Percentiles rank a stretch among this genome's conserved stretches.
Conservation (phyloP, 1,140 invertebrate genomes). For the Temnothorax longispinosus region DNA sequence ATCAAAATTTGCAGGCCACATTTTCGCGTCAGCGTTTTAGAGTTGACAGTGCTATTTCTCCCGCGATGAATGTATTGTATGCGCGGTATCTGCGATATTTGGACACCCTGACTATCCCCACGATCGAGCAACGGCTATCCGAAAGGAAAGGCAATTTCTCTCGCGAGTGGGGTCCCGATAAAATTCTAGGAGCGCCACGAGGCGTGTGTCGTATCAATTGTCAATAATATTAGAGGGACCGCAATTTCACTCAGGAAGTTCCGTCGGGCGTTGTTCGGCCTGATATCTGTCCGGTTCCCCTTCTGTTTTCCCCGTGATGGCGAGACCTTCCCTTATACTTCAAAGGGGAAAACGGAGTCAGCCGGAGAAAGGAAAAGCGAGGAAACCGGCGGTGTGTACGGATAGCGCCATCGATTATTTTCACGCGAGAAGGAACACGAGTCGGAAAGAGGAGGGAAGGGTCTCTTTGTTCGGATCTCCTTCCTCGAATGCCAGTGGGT, state of each 20-base stretch:
- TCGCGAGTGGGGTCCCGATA: constrained; percentile 49
- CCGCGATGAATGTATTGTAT: neutral
- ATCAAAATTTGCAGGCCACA: neutral
- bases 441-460: neutral
- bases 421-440: constrained; percentile 60
- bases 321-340: constrained; percentile 21
- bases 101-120: neutral
- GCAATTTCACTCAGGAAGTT: constrained; percentile 68
- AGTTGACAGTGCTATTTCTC: neutral
- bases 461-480: constrained; percentile 53
- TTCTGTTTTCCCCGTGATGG: constrained; percentile 59
- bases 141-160: constrained; percentile 48
- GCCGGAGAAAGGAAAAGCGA: constrained; percentile 12
- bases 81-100: constrained; percentile 14
- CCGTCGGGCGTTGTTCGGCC: constrained; percentile 64
- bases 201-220: constrained; percentile 65
- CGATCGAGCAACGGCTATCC: neutral
- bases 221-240: constrained; percentile 72
- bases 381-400: neutral
- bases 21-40: neutral
- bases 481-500: constrained; percentile 63
- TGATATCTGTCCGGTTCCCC: constrained; percentile 65
- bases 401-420: constrained; percentile 76
- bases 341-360: constrained; percentile 31
- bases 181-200: constrained; percentile 56